Evolutionary conservation across 2,797 vertebrate genomes (phyloP), one percentile per base, ranked within the genome.

Genomic region (Trachops cirrhosus): DNA sequence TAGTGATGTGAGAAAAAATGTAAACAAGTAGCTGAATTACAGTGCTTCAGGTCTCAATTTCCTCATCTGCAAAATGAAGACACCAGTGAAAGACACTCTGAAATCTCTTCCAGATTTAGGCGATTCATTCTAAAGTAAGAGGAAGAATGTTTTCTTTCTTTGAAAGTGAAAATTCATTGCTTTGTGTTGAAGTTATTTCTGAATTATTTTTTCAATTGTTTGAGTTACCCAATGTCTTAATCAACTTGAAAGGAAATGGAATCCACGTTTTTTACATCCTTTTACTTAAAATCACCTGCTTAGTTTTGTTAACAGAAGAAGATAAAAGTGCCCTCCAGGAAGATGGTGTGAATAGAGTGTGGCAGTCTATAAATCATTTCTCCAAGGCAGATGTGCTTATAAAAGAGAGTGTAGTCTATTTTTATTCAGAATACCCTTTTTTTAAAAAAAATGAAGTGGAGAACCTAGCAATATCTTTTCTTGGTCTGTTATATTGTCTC

Each of bases 71-170:
- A 50, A 48, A 95, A 67, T 50, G 67, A 85, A n/a, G 80, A 68
- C 68, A 6, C 68, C 57, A 52, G 71, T 85, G 80, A 91, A 86
- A 54, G 86, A 79, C 84, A 46, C 59, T 64, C 50, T 68, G 74
- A 89, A 79, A 41, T 89, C 41, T 73, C 24, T 64, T 88, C 80
- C 64, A 90, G 71, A 52, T 57, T 70, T 74, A 68, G 46, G 70
- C 89, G 86, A 91, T 87, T 94, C 93, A 32, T n/a, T 84, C 44
- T 78, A 75, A 83, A 83, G 74, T 75, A 64, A 83, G 41, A 73
- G 67, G 24, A 59, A 86, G 29, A 86, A 15, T 70, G 68, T 44
- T 68, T 92, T 90, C 32, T 89, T 86, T 19, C 80, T 77, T 89
- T 32, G 68, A 62, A 86, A 92, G 37, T 73, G 50, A 96, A 91